Percentiles rank a stretch among this genome's conserved stretches.
Conservation (phyloP, 2,113 vertebrate genomes). For the Ceyx melanurus region DNA sequence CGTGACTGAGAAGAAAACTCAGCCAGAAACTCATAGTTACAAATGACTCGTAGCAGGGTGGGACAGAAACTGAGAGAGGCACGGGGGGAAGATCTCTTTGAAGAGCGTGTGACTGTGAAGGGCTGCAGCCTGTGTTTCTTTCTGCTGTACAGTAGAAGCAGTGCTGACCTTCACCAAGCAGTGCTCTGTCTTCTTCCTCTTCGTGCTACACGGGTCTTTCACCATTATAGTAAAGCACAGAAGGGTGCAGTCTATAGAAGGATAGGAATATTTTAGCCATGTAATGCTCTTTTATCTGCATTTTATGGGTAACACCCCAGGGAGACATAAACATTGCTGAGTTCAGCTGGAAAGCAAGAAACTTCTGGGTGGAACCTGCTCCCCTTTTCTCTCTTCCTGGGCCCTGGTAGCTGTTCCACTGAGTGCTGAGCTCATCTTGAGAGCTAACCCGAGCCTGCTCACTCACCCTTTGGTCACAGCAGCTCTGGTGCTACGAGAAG, state of each 20-base stretch:
- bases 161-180: not conserved
- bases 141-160: not conserved
- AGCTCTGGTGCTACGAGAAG: not conserved
- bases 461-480: not conserved
- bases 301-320: not conserved
- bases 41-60: slow-evolving; percentile 22
- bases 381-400: not conserved
- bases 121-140: slow-evolving; percentile 21
- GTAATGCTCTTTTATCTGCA: not conserved
- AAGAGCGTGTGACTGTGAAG: not conserved
- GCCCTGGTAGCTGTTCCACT: not conserved
- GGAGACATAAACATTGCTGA: not conserved
- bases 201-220: not conserved
- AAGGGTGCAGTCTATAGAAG: not conserved
- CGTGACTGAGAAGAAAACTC: slow-evolving; percentile 20
- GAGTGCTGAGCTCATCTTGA: not conserved
- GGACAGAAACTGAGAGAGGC: not conserved
- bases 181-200: not conserved
- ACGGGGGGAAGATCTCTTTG: not conserved
- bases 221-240: fast-evolving
- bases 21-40: not conserved
- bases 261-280: not conserved
- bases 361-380: not conserved
- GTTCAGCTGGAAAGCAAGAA: not conserved
- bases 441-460: not conserved